Evolutionary conservation across 2,888 invertebrate genomes (phyloP).

Genomic region (Adelphocoris suturalis): DNA sequence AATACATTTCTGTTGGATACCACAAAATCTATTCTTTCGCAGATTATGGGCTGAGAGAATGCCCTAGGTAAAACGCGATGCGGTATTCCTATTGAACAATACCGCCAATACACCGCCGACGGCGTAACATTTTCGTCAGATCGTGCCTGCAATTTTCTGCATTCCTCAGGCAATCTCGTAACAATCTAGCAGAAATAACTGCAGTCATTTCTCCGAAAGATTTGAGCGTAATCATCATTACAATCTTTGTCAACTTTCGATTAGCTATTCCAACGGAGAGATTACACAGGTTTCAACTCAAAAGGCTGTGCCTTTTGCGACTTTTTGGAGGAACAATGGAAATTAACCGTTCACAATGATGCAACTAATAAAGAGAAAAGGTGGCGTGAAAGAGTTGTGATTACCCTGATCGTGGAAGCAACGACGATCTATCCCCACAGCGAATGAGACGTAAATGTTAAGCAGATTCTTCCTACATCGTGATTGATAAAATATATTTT

Average conservation of each 20-base stretch:
- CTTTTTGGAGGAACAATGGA: not conserved
- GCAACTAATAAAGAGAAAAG: not conserved
- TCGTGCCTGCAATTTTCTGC: not conserved
- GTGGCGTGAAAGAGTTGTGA: not conserved
- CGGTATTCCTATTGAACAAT: no score
- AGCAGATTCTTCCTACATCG: no score
- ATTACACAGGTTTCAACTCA: not conserved
- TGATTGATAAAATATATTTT: no score
- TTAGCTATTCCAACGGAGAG: not conserved
- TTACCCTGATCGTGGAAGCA: not conserved
- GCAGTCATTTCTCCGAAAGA: not conserved
- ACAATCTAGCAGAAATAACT: not conserved
- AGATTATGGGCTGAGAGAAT: no score
- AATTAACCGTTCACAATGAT: not conserved
- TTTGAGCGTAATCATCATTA: not conserved
- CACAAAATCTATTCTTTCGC: no score
- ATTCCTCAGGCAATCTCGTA: not conserved
- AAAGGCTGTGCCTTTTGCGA: not conserved
- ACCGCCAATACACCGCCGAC: not conserved
- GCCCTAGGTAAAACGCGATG: no score
- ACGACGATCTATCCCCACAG: no score
- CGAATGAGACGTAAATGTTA: no score
- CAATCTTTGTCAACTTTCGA: not conserved
- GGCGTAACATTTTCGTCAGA: not conserved
- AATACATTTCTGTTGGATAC: no score